Base-by-base conservation (phyloP, 23 tunicate species). In the Clavelina lepadiformis region DNA sequence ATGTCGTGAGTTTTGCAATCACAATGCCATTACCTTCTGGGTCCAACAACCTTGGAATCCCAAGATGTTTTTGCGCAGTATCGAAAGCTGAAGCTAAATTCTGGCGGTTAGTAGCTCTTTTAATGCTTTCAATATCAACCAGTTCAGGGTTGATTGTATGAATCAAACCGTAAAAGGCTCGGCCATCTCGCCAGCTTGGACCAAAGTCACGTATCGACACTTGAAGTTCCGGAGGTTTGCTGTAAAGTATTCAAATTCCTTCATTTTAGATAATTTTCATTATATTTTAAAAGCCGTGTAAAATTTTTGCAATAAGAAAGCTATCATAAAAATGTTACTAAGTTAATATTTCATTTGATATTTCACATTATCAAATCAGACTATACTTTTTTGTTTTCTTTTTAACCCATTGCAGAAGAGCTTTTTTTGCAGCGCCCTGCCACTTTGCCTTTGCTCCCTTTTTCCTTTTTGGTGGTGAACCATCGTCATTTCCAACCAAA, bases 391-490 rank as follows among this genome's bases (percentile, higher is more conserved):
- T 75, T 3, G 85, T 80, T 71, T 86, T 86, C 57, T 80, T 68
- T 46, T 75, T 86, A 0, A 94, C 95, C 99, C 99, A 94, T 51
- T 88, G 82, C 32, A 94, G 61, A 23, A 94, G 77, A 33, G 99
- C 99, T 63, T 94, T 94, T 45, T 78, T 86, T 0, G 99, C 99
- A 1, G 88, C 97, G 0, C 97, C 97, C 36, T 89, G 75, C 97
- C 97, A 89, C 69, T 81, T 89, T 25, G 89, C 87, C 50, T 68
- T 89, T 31, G 97, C 97, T 27, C 89, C 89, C 25, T 68, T 69
- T 47, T 81, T 75, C 34, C 51, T 63, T 13, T 67, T 36, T 5
- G 79, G 80, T 3, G 73, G 73, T 18, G 62, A 54, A 0, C 82
- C 88, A 33, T 71, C 80, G 2, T 78, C 95, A 0, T 57, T 46